Conservation (phyloP, 1,140 invertebrate genomes). For the Pogonomyrmex barbatus region DNA sequence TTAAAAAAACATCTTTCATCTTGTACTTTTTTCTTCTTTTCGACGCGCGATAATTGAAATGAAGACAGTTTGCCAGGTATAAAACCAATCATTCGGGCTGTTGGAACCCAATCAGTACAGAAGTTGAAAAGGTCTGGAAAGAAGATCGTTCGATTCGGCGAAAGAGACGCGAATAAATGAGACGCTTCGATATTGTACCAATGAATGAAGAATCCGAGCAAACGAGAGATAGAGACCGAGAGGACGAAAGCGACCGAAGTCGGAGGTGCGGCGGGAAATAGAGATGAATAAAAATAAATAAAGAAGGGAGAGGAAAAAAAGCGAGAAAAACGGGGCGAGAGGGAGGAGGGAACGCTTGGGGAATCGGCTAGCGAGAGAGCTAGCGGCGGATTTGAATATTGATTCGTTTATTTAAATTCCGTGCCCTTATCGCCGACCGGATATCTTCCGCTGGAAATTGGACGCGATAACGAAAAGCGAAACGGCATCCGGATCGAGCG, state of each 20-base stretch:
- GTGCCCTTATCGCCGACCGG: conserved; percentile 80
- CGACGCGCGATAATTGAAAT: conserved; percentile 7
- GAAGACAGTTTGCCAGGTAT: conserved; percentile 56
- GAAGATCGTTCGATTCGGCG: conserved; percentile 77
- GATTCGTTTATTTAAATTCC: conserved; percentile 86
- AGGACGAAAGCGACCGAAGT: conserved; percentile 44
- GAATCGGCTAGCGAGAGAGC: conserved; percentile 39
- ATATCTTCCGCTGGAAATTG: conserved; percentile 84
- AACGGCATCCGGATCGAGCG: conserved; percentile 77
- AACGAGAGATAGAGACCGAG: conserved; percentile 61
- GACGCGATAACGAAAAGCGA: conserved; percentile 83
- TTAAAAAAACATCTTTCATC: background rate
- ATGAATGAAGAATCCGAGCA: conserved; percentile 52
- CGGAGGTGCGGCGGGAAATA: conserved; percentile 52
- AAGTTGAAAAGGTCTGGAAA: conserved; percentile 16
- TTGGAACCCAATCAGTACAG: conserved; percentile 54
- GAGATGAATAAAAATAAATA: conserved; percentile 70
- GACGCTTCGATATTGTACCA: conserved; percentile 73
- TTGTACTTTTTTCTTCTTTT: background rate
- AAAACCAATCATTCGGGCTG: conserved; percentile 71
- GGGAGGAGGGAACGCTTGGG: background rate
- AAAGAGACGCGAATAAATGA: conserved; percentile 82
- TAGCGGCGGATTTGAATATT: conserved; percentile 83
- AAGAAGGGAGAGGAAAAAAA: conserved; percentile 38
- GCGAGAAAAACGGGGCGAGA: background rate